Evolutionary conservation across 2,888 invertebrate genomes (phyloP), one percentile per base, ranked within the genome.

Genomic region (Falcaria lacertinaria): DNA sequence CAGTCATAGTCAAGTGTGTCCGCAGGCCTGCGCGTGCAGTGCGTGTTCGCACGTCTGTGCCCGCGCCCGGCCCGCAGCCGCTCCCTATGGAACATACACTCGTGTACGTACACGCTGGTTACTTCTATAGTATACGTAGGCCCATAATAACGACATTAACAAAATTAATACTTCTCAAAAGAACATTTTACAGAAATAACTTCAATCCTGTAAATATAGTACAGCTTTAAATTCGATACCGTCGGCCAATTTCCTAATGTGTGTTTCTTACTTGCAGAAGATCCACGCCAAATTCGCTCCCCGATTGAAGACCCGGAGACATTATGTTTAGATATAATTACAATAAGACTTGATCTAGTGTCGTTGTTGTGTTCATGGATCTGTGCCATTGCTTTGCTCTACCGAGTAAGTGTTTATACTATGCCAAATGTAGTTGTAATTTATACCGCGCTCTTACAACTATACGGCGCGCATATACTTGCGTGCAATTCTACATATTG

Each of bases 41-140:
- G 79, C 52, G 60, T 60, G 7, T 76, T 77, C 54, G 71, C 68
- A 41, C 55, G 67, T 43, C 60, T 74, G 19, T 66, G 51, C 56
- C 43, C 50, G 46, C 67, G 72, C 22, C 69, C 66, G 32, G 43
- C 50, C 16, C 48, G 54, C 8, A n/a, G 25, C 47, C 14, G 41
- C 42, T 16, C 50, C 41, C 25, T 69, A 48, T 67, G 64, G 64
- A 73, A 65, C 50, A 64, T 60, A 40, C 68, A 65, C 58, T 57
- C 66, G 75, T 77, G 53, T 42, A 65, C 22, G 7, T 7, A 2
- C 7, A 7, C 22, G 7, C 22, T 22, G 5, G 7, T 22, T 22
- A 22, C 22, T 22, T 22, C 5, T 22, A 22, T 22, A 22, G 3
- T 22, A 22, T 22, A n/a, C n/a, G n/a, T n/a, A n/a, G n/a, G n/a